phyloP scores from a whole-genome alignment of 2,113 vertebrate species.

The Glaucomys volans region DNA sequence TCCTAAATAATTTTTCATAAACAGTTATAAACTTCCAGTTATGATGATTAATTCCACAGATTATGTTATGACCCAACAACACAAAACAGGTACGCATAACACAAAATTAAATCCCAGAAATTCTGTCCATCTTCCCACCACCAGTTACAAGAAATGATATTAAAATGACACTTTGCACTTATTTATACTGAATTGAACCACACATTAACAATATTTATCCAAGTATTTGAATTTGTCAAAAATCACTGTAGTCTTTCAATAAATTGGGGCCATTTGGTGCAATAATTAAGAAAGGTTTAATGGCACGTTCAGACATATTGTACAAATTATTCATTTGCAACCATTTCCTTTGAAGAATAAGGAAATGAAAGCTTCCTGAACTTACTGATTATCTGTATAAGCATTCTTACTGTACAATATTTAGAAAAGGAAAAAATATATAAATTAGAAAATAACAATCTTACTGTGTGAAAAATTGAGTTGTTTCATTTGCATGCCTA shows the following conservation, averaged over 20 bases:
- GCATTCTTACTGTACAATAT: neutral
- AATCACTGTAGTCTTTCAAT: neutral
- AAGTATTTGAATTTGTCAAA: neutral
- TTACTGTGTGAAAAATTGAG: neutral
- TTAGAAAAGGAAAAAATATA: constrained; percentile 28
- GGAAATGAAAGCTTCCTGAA: neutral
- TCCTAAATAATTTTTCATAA: neutral
- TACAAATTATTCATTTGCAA: neutral
- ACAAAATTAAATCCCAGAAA: neutral
- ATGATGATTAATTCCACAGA: neutral
- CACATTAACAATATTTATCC: neutral
- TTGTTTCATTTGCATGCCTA: neutral
- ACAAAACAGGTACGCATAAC: neutral
- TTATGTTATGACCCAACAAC: neutral
- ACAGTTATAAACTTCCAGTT: neutral
- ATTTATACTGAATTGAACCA: neutral
- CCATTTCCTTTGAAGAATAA: neutral
- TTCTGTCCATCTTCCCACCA: neutral
- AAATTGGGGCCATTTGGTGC: neutral
- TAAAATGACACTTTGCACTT: neutral
- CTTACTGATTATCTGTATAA: neutral
- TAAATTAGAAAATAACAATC: neutral
- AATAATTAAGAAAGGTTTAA: neutral
- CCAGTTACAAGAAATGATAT: neutral
- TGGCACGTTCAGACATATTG: neutral